Evolutionary conservation across 1,140 invertebrate genomes (phyloP).

Genomic region (Pachypsylla venusta): DNA sequence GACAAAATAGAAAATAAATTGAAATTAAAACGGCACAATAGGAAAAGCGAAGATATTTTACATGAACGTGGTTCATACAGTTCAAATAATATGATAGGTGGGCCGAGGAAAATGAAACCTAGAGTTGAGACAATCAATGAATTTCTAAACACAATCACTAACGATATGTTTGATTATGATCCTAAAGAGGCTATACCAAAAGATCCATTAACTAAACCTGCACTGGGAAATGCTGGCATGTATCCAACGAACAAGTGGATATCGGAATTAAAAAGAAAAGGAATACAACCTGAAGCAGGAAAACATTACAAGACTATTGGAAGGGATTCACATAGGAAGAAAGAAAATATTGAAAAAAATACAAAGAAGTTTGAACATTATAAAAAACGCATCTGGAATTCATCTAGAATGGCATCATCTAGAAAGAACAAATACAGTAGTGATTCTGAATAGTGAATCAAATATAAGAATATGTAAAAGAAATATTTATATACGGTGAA

Average conservation of each 20-base stretch:
- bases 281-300: neutral
- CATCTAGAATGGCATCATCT: too few species aligned
- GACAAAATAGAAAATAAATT: neutral
- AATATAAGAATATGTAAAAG: too few species aligned
- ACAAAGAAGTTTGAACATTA: too few species aligned
- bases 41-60: neutral
- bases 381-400: too few species aligned
- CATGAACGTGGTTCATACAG: neutral
- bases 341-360: too few species aligned
- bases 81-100: neutral
- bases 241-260: neutral
- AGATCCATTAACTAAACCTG: neutral
- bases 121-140: neutral
- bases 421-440: too few species aligned
- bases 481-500: too few species aligned
- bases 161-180: neutral
- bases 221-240: neutral
- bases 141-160: neutral
- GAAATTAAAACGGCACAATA: neutral
- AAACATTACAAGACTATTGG: neutral
- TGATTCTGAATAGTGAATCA: too few species aligned
- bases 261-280: neutral
- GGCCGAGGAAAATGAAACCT: neutral
- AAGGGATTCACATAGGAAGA: too few species aligned
- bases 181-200: conserved; percentile 8